A percentile compares a stretch with the other conserved stretches of the same genome.
These are phyloP conservation scores for Chaenodraco wilsoni DNA, from an alignment of 2,797 vertebrate genomes.

Conservation along the genomic window DNA sequence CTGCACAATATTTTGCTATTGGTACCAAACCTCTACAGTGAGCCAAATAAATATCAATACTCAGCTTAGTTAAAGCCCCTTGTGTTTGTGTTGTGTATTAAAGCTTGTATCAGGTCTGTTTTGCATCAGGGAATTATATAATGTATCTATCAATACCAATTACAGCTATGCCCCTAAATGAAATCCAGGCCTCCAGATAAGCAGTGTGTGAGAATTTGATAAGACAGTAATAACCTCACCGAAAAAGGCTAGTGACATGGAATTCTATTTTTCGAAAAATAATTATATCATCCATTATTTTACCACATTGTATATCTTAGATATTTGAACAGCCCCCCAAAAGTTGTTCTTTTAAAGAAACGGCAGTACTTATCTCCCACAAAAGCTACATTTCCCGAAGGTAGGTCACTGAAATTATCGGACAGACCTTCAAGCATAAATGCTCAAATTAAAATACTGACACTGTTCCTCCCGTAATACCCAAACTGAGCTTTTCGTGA, in stretches of 20 bases:
- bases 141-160: neutral
- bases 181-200: neutral
- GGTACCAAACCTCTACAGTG: too few relatives aligned
- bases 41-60: neutral
- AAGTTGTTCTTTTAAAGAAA: neutral
- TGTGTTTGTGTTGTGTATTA: neutral
- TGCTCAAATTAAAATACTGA: conserved; percentile 18
- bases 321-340: neutral
- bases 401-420: conserved; percentile 5
- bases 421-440: neutral
- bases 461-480: conserved; percentile 14
- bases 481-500: conserved; percentile 15
- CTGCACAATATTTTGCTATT: neutral
- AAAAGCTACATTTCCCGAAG: conserved; percentile 9
- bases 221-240: neutral
- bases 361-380: neutral
- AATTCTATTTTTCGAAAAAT: neutral
- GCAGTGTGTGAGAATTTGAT: conserved; percentile 3
- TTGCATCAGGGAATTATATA: neutral
- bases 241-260: neutral
- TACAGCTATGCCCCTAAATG: neutral
- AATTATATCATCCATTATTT: neutral
- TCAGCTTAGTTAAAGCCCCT: neutral
- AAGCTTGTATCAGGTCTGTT: neutral
- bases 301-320: neutral